phyloP scores from a whole-genome alignment of 2,888 invertebrate genomes.

The Meiosimyza decipiens region DNA sequence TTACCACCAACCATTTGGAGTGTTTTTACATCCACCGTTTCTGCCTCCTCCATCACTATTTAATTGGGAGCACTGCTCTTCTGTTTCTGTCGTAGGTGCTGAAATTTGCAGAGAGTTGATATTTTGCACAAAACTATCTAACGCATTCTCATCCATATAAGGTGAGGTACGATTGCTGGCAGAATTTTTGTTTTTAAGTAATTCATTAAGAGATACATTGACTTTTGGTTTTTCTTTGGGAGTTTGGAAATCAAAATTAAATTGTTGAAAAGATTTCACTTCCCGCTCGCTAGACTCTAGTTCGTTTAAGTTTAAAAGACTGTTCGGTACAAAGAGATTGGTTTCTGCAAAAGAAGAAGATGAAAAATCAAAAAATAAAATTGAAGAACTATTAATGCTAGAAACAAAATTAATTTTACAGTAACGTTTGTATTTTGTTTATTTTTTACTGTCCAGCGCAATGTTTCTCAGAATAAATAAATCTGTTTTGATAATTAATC shows the following conservation, averaged over 20 bases:
- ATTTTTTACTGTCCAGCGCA: too few species aligned
- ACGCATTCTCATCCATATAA: constrained; percentile 59
- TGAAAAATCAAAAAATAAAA: neutral
- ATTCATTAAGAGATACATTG: constrained; percentile 83
- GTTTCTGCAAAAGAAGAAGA: constrained; percentile 49
- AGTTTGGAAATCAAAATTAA: constrained; percentile 85
- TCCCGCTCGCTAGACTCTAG: constrained; percentile 78
- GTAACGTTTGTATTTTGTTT: neutral
- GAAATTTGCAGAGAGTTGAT: constrained; percentile 61
- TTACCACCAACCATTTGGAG: constrained; percentile 53
- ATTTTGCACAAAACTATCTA: constrained; percentile 64
- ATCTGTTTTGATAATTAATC: too few species aligned
- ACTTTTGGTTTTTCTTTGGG: constrained; percentile 73
- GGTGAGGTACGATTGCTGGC: constrained; percentile 61
- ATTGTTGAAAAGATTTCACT: constrained; percentile 87
- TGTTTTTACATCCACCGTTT: constrained; percentile 27
- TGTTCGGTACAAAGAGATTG: constrained; percentile 85
- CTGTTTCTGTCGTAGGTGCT: constrained; percentile 41
- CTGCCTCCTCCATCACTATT: constrained; percentile 52
- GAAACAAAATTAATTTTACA: too few species aligned
- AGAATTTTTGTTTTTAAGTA: constrained; percentile 68
- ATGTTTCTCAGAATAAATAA: too few species aligned
- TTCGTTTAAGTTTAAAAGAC: constrained; percentile 81
- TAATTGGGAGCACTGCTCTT: constrained; percentile 59
- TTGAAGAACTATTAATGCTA: neutral